These are phyloP conservation scores for Drosophila subobscura DNA, from an alignment of 1,140 invertebrate species.

Conservation along the genomic window DNA sequence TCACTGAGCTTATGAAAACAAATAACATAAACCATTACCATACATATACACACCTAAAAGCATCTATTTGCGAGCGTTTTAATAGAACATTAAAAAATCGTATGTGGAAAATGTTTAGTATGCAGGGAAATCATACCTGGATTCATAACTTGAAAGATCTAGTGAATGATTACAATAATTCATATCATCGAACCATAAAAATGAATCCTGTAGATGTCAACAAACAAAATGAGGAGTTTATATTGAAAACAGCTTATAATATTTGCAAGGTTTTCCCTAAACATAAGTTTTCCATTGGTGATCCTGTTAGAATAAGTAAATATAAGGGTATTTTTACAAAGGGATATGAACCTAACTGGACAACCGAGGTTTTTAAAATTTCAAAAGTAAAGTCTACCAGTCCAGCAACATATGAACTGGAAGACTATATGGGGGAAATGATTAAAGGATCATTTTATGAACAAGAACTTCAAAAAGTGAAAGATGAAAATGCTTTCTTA, in stretches of 20 bases:
- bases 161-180: slow-evolving; percentile 11
- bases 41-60: slow-evolving; percentile 8
- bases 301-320: slow-evolving; percentile 4
- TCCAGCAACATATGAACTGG: not conserved
- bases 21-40: slow-evolving; percentile 11
- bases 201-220: slow-evolving; percentile 1
- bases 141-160: not conserved
- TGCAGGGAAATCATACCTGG: slow-evolving; percentile 1
- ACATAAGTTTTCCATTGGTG: slow-evolving; percentile 2
- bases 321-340: slow-evolving; percentile 7
- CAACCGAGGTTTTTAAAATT: slow-evolving; percentile 4
- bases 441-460: slow-evolving; percentile 3
- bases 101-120: slow-evolving; percentile 18
- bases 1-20: not conserved
- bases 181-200: slow-evolving; percentile 2
- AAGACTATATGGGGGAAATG: not conserved
- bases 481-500: not conserved
- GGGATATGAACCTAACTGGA: slow-evolving; percentile 3
- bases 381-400: slow-evolving; percentile 1
- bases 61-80: slow-evolving; percentile 6
- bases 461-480: not conserved
- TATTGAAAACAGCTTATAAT: slow-evolving; percentile 9
- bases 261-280: not conserved
- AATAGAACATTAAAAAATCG: slow-evolving; percentile 7
- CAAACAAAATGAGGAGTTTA: slow-evolving; percentile 5